These are phyloP conservation scores for Eupelmus urozonus DNA, from an alignment of 2,888 invertebrate genomes.

Conservation along the genomic window DNA sequence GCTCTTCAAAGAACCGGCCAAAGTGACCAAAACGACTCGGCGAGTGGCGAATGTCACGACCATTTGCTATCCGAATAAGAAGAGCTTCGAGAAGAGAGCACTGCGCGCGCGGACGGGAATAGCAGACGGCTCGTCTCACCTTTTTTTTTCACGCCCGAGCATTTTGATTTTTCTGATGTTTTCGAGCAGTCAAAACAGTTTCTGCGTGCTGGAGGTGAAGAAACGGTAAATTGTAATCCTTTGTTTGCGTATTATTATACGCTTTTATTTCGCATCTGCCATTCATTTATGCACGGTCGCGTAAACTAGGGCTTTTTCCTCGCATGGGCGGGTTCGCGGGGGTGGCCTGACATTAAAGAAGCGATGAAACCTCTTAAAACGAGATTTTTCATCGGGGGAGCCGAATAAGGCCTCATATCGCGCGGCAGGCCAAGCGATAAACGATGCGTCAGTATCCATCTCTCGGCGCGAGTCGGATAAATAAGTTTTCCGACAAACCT, in stretches of 20 bases:
- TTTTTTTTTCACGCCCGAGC: too few species aligned
- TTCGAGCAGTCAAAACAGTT: not conserved
- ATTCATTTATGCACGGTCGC: not conserved
- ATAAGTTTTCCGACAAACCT: slow-evolving; percentile 58
- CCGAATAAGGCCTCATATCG: not conserved
- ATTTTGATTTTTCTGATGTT: not conserved
- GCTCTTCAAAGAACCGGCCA: slow-evolving; percentile 57
- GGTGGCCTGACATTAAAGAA: slow-evolving; percentile 27
- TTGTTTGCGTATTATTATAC: too few species aligned
- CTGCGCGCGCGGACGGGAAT: not conserved
- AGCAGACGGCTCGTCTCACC: too few species aligned
- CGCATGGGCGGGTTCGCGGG: not conserved
- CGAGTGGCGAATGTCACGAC: slow-evolving; percentile 39
- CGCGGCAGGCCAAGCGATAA: slow-evolving; percentile 51
- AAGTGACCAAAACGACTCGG: slow-evolving; percentile 60
- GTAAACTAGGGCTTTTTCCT: not conserved
- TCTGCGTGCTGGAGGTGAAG: too few species aligned
- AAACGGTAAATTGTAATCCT: too few species aligned
- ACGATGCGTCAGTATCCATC: slow-evolving; percentile 59
- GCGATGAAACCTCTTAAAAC: slow-evolving; percentile 47
- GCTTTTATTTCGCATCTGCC: too few species aligned
- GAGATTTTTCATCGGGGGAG: slow-evolving; percentile 44
- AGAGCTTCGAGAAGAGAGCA: slow-evolving; percentile 3
- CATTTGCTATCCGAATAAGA: slow-evolving; percentile 36
- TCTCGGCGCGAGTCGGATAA: slow-evolving; percentile 51